Conservation (phyloP, 2,113 vertebrate genomes). For the Ciconia stormi region DNA sequence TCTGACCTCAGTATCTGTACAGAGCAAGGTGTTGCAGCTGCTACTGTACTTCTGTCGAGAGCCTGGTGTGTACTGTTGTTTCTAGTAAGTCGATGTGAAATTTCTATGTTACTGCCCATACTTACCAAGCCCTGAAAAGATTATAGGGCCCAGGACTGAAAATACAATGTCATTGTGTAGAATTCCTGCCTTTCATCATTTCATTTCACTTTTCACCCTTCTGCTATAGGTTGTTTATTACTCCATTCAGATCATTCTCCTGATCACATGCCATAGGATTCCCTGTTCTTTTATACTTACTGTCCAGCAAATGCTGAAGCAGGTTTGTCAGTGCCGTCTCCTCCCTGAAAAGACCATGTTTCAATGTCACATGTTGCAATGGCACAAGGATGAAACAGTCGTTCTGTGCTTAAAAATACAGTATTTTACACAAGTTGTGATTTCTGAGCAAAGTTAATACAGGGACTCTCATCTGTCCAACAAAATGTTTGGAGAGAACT, state of each 20-base stretch:
- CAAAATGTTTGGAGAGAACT: not conserved
- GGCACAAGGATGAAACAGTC: not conserved
- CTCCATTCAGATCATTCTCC: not conserved
- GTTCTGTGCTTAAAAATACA: not conserved
- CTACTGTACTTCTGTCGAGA: not conserved
- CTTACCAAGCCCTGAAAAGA: not conserved
- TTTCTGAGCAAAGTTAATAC: not conserved
- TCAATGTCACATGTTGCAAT: not conserved
- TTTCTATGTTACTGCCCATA: not conserved
- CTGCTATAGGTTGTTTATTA: not conserved
- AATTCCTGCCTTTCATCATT: not conserved
- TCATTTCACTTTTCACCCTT: not conserved
- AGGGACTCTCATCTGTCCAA: not conserved
- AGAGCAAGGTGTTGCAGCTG: not conserved
- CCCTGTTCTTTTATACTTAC: not conserved
- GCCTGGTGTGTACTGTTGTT: not conserved
- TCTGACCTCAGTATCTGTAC: not conserved
- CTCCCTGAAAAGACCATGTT: not conserved
- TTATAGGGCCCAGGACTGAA: not conserved
- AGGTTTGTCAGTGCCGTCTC: not conserved
- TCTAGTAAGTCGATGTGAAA: not conserved
- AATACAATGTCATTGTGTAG: not conserved
- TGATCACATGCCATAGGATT: not conserved
- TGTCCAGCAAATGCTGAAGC: not conserved
- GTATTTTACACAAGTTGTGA: not conserved